Percentiles rank a stretch among this genome's conserved stretches.
Evolutionary conservation across 2,888 invertebrate species (phyloP).

Genomic region (Tipula confusa): DNA sequence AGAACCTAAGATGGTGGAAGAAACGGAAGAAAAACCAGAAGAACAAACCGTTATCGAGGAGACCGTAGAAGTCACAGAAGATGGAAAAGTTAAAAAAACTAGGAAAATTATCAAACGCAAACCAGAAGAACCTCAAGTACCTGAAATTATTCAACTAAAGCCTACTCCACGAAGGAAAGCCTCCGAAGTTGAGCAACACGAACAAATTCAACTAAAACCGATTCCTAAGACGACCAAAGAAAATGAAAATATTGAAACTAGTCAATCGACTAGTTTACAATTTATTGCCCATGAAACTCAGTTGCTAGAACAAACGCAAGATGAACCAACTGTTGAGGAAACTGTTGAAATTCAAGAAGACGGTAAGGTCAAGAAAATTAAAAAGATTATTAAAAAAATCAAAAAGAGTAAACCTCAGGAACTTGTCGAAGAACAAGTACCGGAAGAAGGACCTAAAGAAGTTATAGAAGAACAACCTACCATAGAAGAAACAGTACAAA

Average conservation of each 20-base stretch:
- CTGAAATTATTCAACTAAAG: slow-evolving; percentile 38
- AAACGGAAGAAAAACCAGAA: slow-evolving; percentile 37
- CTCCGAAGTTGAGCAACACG: slow-evolving; percentile 38
- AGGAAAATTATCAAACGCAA: neutral
- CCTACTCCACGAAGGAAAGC: slow-evolving; percentile 38
- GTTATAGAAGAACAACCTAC: slow-evolving; percentile 38
- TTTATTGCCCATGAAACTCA: neutral
- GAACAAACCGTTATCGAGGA: slow-evolving; percentile 33
- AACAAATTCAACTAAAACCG: slow-evolving; percentile 37
- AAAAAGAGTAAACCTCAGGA: neutral
- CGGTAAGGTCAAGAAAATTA: slow-evolving; percentile 21
- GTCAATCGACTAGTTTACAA: slow-evolving; percentile 38
- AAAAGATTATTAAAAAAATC: slow-evolving; percentile 31
- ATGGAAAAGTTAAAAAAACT: slow-evolving; percentile 30
- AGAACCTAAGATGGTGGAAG: slow-evolving; percentile 37
- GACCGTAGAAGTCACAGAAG: slow-evolving; percentile 33
- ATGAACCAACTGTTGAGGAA: neutral
- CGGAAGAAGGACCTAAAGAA: neutral
- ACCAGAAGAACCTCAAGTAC: slow-evolving; percentile 35
- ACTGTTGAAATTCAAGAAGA: slow-evolving; percentile 20
- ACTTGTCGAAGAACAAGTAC: neutral
- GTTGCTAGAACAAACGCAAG: slow-evolving; percentile 37
- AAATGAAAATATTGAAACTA: slow-evolving; percentile 41
- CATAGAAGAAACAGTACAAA: slow-evolving; percentile 35
- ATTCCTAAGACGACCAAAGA: slow-evolving; percentile 31